Evolutionary conservation across 2,888 invertebrate genomes (phyloP).

Genomic region (Callimorpha dominula): DNA sequence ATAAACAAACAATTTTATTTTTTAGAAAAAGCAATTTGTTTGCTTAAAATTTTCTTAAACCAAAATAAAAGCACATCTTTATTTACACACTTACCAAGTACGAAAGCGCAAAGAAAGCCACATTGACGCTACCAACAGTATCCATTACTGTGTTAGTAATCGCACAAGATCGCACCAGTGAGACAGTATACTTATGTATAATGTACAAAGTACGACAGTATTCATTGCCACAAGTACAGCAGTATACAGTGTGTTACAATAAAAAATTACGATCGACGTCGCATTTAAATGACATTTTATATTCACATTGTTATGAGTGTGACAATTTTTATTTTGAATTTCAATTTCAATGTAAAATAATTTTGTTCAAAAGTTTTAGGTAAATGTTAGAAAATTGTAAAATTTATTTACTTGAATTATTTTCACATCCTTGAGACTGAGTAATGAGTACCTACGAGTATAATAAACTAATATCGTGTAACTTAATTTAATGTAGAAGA

Average conservation of each 20-base stretch:
- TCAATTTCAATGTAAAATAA: constrained; percentile 12
- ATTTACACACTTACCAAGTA: constrained; percentile 17
- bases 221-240: constrained; percentile 18
- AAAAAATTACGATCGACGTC: constrained; percentile 49
- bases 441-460: too few relatives aligned
- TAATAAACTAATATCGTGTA: too few relatives aligned
- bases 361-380: not conserved
- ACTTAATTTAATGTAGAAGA: too few relatives aligned
- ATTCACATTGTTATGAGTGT: constrained; percentile 33
- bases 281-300: constrained; percentile 47
- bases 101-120: constrained; percentile 16
- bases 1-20: not conserved
- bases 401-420: not conserved
- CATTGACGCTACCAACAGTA: constrained; percentile 17
- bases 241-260: constrained; percentile 41
- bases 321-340: constrained; percentile 20
- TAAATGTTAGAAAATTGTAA: not conserved
- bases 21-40: constrained; percentile 9
- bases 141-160: constrained; percentile 21
- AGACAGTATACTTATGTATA: constrained; percentile 13
- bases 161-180: constrained; percentile 18
- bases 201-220: constrained; percentile 16
- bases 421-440: not conserved
- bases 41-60: constrained; percentile 12
- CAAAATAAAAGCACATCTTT: constrained; percentile 12